Conservation (phyloP, 2,113 vertebrate genomes). For the Pterophyllum scalare region DNA sequence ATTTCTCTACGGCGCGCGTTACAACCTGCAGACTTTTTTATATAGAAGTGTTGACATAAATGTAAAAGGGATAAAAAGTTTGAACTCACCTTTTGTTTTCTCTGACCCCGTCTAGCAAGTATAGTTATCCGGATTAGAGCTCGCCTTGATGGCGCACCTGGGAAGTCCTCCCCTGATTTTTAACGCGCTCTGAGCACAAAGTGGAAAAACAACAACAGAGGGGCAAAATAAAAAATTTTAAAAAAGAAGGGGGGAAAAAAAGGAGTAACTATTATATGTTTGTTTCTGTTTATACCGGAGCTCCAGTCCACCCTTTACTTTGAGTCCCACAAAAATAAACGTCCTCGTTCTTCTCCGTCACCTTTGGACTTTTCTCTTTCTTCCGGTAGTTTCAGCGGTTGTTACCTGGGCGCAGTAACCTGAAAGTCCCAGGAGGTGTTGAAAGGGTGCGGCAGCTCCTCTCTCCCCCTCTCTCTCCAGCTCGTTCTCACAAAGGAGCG, state of each 20-base stretch:
- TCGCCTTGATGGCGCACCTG: slow-evolving; percentile 27
- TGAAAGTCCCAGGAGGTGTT: neutral
- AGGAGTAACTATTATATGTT: neutral
- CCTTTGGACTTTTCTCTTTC: neutral
- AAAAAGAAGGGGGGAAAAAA: neutral
- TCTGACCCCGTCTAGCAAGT: slow-evolving; percentile 15
- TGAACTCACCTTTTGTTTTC: slow-evolving; percentile 36
- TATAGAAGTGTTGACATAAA: neutral
- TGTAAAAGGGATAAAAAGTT: neutral
- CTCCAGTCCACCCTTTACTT: neutral
- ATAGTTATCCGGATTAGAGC: slow-evolving; percentile 22
- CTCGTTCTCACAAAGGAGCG: slow-evolving; percentile 24
- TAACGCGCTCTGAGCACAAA: neutral
- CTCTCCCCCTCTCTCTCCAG: neutral
- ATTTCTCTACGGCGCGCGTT: neutral
- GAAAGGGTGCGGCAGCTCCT: slow-evolving; percentile 58
- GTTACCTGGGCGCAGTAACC: slow-evolving; percentile 55
- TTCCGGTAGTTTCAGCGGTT: slow-evolving; percentile 22
- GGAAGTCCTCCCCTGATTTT: neutral
- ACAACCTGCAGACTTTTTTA: neutral
- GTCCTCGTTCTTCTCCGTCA: neutral
- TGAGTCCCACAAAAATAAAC: neutral
- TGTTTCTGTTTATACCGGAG: neutral
- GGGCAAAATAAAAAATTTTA: neutral
- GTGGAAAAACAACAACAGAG: neutral